Base-by-base conservation (phyloP, 2,797 vertebrate species). In the Morus bassanus region DNA sequence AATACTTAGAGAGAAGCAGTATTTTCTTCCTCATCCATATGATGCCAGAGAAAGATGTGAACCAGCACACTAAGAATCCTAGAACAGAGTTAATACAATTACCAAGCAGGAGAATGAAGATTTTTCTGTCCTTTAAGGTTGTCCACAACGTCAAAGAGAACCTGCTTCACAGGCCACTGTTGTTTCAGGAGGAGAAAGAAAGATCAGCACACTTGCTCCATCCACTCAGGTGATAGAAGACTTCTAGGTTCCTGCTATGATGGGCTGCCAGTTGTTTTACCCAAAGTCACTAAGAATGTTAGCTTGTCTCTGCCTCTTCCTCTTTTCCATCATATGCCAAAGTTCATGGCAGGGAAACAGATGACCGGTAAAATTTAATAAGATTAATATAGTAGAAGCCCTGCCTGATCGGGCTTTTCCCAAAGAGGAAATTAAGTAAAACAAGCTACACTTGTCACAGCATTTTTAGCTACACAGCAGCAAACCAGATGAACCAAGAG, bases 191-290 rank as follows among this genome's bases (percentile, higher is more conserved):
- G 21, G 60, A 77, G 70, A 3, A 48, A 53, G 60, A 59, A 8
- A 63, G 24, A 77, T 4, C 0, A 0, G 18, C 28, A 48, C 25
- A 50, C 22, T 43, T 54, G 18, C 11, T 70, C 23, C 3, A 0
- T 63, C 48, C n/a, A 70, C 13, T 53, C 3, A 41, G 41, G 35
- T 1, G 13, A 39, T 2, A 0, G 2, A 65, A 63, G 45, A n/a
- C 28, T n/a, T 48, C n/a, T 8, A 48, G 8, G 14, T 33, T 81
- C 30, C 63, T 78, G 60, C 43, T 77, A 1, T 3, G 5, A 70
- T 6, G 5, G n/a, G 14, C 31, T 86, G 22, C 17, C 31, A 81
- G 15, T 7, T 84, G 19, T 69, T 68, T 72, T 24, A 78, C n/a
- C 23, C 19, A 5, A 43, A 60, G 37, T 30, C 50, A 67, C 13